Conservation (phyloP, 1,140 invertebrate genomes). For the Papilio dardanus region DNA sequence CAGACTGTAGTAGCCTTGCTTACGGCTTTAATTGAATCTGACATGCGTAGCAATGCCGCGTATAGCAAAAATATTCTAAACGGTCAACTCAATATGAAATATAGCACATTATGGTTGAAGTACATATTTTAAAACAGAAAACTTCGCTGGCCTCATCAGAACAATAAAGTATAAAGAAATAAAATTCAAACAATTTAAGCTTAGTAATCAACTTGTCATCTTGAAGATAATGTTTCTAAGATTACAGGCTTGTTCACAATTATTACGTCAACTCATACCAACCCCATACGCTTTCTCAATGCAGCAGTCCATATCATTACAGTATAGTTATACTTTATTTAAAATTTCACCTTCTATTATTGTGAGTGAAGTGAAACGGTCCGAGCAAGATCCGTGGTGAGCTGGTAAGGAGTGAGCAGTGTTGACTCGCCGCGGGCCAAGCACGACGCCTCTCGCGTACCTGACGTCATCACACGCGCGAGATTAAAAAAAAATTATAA, state of each 20-base stretch:
- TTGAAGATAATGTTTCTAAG: not conserved
- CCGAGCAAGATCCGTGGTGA: conserved; percentile 66
- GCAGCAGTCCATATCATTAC: conserved; percentile 75
- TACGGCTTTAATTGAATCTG: too few species aligned
- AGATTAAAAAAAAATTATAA: conserved; percentile 34
- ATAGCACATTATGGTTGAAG: too few species aligned
- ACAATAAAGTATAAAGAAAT: too few species aligned
- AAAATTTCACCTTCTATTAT: conserved; percentile 82
- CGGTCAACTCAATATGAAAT: too few species aligned
- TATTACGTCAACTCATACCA: conserved; percentile 36
- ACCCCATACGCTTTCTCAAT: conserved; percentile 63
- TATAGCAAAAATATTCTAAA: too few species aligned
- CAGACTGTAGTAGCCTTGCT: too few species aligned
- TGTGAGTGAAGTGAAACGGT: conserved; percentile 75
- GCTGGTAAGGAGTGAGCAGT: conserved; percentile 78
- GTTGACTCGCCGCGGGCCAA: conserved; percentile 59
- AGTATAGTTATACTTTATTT: conserved; percentile 76
- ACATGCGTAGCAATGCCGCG: too few species aligned
- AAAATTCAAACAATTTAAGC: too few species aligned
- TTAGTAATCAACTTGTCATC: not conserved
- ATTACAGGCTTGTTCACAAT: not conserved
- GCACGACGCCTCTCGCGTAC: conserved; percentile 63
- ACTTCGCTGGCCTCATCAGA: too few species aligned
- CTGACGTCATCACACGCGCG: conserved; percentile 41
- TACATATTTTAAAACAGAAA: too few species aligned